Conservation (phyloP, 2,797 vertebrate species). For the Sarcophilus harrisii region DNA sequence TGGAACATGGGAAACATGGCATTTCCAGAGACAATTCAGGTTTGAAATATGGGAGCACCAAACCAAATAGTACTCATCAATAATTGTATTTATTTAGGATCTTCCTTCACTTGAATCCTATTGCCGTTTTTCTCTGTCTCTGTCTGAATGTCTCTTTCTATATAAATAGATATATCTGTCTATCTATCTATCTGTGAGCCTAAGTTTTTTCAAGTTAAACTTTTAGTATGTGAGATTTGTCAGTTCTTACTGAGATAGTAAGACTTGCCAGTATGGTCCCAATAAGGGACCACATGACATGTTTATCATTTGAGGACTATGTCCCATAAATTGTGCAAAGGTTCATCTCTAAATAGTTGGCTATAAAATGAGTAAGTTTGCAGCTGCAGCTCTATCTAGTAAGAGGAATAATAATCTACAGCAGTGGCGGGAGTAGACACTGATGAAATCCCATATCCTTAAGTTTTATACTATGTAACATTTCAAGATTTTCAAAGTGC, state of each 20-base stretch:
- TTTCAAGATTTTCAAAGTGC: background rate
- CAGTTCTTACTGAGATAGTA: background rate
- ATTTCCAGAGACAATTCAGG: background rate
- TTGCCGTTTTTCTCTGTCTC: background rate
- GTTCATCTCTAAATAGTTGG: background rate
- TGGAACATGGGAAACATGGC: background rate
- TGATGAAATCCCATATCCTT: background rate
- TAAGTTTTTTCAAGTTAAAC: background rate
- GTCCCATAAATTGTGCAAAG: background rate
- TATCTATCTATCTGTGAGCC: no score
- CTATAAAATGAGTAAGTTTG: background rate
- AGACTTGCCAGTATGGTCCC: background rate
- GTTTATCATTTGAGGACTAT: background rate
- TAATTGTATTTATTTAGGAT: background rate
- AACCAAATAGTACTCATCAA: background rate
- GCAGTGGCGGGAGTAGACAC: background rate
- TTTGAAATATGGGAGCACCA: background rate
- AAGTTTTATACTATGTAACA: background rate
- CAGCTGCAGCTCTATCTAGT: background rate
- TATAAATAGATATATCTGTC: no score
- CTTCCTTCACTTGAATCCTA: background rate
- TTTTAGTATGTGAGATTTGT: background rate
- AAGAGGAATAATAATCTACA: background rate
- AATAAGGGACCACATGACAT: background rate
- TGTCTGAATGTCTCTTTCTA: no score